phyloP scores from a whole-genome alignment of 2,797 vertebrate species.

The Chiroxiphia lanceolata region DNA sequence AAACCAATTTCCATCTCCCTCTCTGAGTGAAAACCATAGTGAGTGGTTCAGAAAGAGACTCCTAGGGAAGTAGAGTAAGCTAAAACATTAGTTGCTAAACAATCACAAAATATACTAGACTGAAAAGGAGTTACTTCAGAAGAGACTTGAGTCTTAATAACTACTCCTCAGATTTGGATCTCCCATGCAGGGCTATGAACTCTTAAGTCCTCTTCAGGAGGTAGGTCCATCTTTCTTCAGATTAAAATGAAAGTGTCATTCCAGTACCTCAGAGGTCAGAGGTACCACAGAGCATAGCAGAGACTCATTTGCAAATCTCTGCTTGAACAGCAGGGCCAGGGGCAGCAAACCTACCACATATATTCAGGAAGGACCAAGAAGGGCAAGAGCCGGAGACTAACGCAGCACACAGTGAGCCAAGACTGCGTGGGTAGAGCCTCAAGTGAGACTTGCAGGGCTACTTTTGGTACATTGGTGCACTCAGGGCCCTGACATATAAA shows the following conservation, averaged over 20 bases:
- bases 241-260: not conserved
- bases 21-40: not conserved
- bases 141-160: not conserved
- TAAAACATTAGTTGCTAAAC: not conserved
- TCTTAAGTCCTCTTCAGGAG: not conserved
- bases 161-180: not conserved
- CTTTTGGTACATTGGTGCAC: not conserved
- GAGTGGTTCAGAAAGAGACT: not conserved
- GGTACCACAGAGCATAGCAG: not conserved
- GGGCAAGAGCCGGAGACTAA: not conserved
- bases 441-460: not conserved
- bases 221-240: not conserved
- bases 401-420: not conserved
- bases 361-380: not conserved
- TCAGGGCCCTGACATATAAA: not conserved
- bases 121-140: not conserved
- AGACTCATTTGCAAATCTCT: not conserved
- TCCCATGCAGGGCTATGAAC: not conserved
- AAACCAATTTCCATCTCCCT: not conserved
- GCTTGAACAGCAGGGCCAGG: not conserved
- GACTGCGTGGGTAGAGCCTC: rapidly evolving
- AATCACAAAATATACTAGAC: not conserved
- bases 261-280: not conserved
- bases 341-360: not conserved
- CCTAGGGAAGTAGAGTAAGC: not conserved